Evolutionary conservation across 2,888 invertebrate species (phyloP), one percentile per base, ranked within the genome.

Genomic region (Himalopsyche kuldschensis): DNA sequence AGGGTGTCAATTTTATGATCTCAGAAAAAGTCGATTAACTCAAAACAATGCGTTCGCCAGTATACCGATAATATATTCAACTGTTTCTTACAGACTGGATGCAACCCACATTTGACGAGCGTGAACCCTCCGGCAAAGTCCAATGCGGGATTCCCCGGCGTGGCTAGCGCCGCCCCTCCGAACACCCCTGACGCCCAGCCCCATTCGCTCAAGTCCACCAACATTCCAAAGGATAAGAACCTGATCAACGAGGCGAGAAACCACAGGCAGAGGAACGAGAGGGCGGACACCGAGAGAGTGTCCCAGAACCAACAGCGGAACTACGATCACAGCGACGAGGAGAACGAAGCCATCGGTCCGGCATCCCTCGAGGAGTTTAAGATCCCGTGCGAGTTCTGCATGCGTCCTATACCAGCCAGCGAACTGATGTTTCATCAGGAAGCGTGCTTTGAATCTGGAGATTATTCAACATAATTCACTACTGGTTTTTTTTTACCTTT

Each of bases 371-470:
- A 87, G 41, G 92, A 90, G 76, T 90, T 91, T 75, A 89, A 89
- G 84, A 89, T 94, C 76, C 94, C 94, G 6, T 94, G 94, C 88
- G 94, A 94, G 90, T 94, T 94, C 89, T 94, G 94, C 88, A 89
- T 89, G 30, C 88, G 88, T 27, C 90, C 91, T 87, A 90, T 93
- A 84, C 92, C 91, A 0, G 91, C 91, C 0, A 90, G 91, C 0
- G 89, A 91, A 82, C 88, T 94, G 4, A 90, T 93, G 85, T 90
- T 90, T 86, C 94, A 94, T 88, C 93, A 94, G 89, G 90, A 89
- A 8, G 88, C 88, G n/a, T 91, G 91, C 87, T 86, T 84, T 55
- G 81, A 55, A 6, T 20, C 55, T 8, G 55, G 55, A 11, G 20
- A 55, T 10, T 55, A 55, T 20, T 55, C 55, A 4, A 20, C 20